Percentiles rank a stretch among this genome's conserved stretches.
Conservation (phyloP, 2,888 invertebrate genomes). For the Cabera pusaria region DNA sequence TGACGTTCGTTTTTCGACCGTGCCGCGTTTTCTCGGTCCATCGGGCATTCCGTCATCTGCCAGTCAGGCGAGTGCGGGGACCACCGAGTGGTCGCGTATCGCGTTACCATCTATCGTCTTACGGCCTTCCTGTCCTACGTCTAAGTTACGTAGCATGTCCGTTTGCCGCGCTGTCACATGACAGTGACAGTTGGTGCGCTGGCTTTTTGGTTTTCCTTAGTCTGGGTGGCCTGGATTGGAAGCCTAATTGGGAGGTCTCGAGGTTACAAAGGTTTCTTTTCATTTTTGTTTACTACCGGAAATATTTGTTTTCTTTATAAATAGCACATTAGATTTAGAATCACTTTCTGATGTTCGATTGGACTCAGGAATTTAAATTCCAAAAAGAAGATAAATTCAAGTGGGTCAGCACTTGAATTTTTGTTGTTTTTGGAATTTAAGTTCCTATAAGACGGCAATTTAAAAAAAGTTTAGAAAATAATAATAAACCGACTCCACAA, state of each 20-base stretch:
- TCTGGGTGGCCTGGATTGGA: constrained; percentile 26
- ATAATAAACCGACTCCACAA: too few relatives aligned
- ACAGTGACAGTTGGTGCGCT: constrained; percentile 70
- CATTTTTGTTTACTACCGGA: too few relatives aligned
- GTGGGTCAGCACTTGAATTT: too few relatives aligned
- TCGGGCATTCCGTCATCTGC: constrained; percentile 80
- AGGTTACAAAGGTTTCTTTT: too few relatives aligned
- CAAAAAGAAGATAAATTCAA: too few relatives aligned
- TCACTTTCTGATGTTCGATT: too few relatives aligned
- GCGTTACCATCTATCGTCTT: constrained; percentile 79
- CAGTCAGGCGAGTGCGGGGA: constrained; percentile 69
- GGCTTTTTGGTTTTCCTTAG: constrained; percentile 54
- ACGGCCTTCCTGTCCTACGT: constrained; percentile 78
- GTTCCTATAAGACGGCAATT: too few relatives aligned
- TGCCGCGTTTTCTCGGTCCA: constrained; percentile 80
- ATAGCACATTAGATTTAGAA: too few relatives aligned
- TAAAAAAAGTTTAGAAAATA: too few relatives aligned
- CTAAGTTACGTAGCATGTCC: constrained; percentile 76
- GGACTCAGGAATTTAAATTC: too few relatives aligned
- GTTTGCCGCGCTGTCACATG: constrained; percentile 68
- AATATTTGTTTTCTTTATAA: too few relatives aligned
- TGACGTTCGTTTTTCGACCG: constrained; percentile 62
- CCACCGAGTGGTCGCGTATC: constrained; percentile 73
- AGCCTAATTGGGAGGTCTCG: constrained; percentile 23
- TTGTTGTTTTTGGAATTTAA: too few relatives aligned